Percentiles rank a stretch among this genome's conserved stretches.
phyloP scores from a whole-genome alignment of 2,888 invertebrate species.

The Sarcophaga caerulescens region DNA sequence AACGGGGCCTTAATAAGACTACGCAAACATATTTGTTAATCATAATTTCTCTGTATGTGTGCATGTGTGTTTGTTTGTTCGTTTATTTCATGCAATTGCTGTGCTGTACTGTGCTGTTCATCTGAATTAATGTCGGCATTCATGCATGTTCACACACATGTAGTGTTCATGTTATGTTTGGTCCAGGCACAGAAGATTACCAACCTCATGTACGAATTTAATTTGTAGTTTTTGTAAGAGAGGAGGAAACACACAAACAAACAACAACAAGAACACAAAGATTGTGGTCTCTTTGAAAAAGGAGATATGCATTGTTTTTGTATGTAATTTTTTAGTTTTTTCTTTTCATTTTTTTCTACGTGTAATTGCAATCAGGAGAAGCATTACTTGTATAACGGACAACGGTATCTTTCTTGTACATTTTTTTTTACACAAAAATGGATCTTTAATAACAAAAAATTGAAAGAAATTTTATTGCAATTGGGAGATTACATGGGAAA shows the following conservation, averaged over 20 bases:
- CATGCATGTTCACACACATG: constrained; percentile 37
- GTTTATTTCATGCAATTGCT: not conserved
- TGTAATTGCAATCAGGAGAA: no score
- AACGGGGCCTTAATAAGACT: no score
- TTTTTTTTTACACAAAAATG: no score
- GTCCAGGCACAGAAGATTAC: not conserved
- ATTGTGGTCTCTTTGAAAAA: not conserved
- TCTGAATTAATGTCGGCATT: constrained; percentile 52
- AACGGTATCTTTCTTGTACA: no score
- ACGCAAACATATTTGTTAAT: no score
- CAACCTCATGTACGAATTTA: not conserved
- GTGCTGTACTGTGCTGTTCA: constrained; percentile 19
- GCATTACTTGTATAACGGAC: no score
- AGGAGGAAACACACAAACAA: not conserved
- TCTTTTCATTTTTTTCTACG: not conserved
- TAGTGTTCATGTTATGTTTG: not conserved
- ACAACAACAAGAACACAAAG: not conserved
- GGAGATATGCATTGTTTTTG: not conserved
- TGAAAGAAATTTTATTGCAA: no score
- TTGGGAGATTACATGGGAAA: no score
- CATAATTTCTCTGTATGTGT: not conserved
- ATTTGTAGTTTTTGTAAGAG: not conserved
- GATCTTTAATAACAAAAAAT: no score
- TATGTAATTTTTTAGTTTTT: not conserved
- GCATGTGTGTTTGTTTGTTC: not conserved